Evolutionary conservation across 2,888 invertebrate species (phyloP).

Genomic region (Drosophila limbata): DNA sequence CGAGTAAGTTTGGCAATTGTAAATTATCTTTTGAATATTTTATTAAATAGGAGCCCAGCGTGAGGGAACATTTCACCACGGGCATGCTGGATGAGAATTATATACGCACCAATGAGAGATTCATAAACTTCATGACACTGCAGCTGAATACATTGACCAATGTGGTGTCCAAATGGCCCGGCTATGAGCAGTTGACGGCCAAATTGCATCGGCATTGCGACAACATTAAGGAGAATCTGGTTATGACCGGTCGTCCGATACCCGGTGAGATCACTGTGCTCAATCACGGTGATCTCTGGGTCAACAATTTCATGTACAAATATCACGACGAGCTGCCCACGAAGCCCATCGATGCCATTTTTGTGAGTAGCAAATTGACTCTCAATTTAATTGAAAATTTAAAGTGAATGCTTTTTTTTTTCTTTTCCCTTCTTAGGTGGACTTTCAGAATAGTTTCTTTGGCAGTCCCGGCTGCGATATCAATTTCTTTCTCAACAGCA

Average conservation of each 20-base stretch:
- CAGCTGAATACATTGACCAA: constrained; percentile 82
- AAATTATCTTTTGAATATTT: not conserved
- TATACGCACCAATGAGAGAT: constrained; percentile 79
- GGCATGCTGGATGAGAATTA: constrained; percentile 84
- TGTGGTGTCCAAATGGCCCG: constrained; percentile 85
- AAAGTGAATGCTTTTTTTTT: not conserved
- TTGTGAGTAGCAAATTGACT: constrained; percentile 81
- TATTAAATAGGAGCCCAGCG: constrained; percentile 71
- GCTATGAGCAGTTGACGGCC: constrained; percentile 84
- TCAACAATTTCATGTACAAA: constrained; percentile 87
- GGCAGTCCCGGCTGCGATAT: constrained; percentile 85
- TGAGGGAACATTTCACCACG: constrained; percentile 76
- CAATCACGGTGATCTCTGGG: constrained; percentile 87
- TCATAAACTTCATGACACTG: constrained; percentile 80
- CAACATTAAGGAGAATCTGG: constrained; percentile 81
- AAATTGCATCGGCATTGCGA: constrained; percentile 84
- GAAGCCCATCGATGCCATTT: constrained; percentile 84
- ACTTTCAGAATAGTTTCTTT: constrained; percentile 84
- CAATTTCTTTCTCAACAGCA: constrained; percentile 85
- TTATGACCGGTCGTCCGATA: constrained; percentile 74
- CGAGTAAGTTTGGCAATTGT: not conserved
- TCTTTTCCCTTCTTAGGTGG: constrained; percentile 66
- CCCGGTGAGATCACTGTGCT: constrained; percentile 85
- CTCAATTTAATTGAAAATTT: not conserved
- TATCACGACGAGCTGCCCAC: constrained; percentile 82